Base-by-base conservation (phyloP, 2,888 invertebrate species). In the Hipparchia sbordonii region DNA sequence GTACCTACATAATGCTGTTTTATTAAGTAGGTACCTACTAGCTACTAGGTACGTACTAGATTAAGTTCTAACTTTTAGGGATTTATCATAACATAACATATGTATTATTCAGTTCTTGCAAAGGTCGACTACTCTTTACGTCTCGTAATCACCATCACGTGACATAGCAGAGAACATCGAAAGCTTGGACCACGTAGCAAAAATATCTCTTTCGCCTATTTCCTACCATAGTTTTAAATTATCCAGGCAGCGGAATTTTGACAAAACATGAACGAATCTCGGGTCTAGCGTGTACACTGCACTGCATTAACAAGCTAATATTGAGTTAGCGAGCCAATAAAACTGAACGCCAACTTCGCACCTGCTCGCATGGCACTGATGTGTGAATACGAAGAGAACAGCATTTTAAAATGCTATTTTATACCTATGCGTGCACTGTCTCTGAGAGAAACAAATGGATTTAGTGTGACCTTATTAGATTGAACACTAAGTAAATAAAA, bases 281-380 rank as follows among this genome's bases (percentile, higher is more conserved):
- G 77, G 77, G 72, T 69, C 72, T 70, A 67, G 76, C 74, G 74
- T 23, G 23, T 23, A 23, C 23, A 23, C 23, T 23, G 79, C 75
- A 78, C 80, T 81, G 84, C 83, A 85, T 84, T 87, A 86, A 87
- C 85, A 87, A 84, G 84, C 85, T 83, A 89, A 89, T 89, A 89
- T 88, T 87, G 85, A 88, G 89, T 89, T 87, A 87, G 86, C 72
- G 79, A 82, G 82, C 82, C 87, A 85, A 86, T 87, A 87, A 83
- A 84, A 81, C 78, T 72, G 75, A 77, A 82, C 77, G 76, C 77
- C 23, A 75, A 81, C 78, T 80, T 81, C 81, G 77, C 87, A 87
- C 86, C 87, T 87, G 87, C 71, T 73, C 71, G 63, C 67, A 61
- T 54, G 39, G 39, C 70, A 56, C 23, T 63, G 52, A 70, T 7